Percentiles rank a stretch among this genome's conserved stretches.
These are phyloP conservation scores for Pangasius djambal DNA, from an alignment of 2,797 vertebrate species.

Conservation along the genomic window DNA sequence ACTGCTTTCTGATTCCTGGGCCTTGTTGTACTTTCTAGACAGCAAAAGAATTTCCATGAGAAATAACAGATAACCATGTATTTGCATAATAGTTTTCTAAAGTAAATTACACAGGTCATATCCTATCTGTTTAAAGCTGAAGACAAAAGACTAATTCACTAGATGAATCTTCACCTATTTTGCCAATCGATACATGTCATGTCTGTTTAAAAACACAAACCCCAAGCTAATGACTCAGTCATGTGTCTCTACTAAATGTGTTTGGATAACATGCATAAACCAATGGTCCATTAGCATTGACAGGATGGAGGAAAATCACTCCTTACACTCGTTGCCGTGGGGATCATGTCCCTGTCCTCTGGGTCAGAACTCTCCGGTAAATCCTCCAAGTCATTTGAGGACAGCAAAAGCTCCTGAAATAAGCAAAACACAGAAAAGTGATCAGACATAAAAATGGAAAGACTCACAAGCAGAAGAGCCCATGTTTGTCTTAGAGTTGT, in stretches of 20 bases:
- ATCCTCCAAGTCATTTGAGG: conserved; percentile 77
- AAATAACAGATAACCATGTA: neutral
- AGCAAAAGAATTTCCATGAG: neutral
- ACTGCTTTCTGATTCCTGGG: neutral
- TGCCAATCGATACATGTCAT: neutral
- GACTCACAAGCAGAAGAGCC: conserved; percentile 14
- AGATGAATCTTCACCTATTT: neutral
- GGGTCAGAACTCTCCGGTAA: conserved; percentile 59
- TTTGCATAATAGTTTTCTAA: neutral
- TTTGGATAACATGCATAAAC: conserved; percentile 3
- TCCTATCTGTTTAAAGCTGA: conserved; percentile 20
- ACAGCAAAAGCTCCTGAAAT: conserved; percentile 67
- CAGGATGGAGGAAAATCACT: neutral
- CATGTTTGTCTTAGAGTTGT: neutral
- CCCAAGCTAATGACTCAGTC: conserved; percentile 13
- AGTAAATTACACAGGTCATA: neutral
- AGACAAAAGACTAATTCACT: neutral
- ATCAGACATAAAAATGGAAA: conserved; percentile 23
- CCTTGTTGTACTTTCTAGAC: neutral
- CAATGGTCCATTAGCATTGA: neutral
- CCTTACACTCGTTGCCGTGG: conserved; percentile 62
- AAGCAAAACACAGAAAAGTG: conserved; percentile 43
- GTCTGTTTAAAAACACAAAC: conserved; percentile 13
- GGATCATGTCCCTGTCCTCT: conserved; percentile 42
- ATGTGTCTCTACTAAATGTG: neutral